Evolutionary conservation across 2,888 invertebrate species (phyloP).

Genomic region (Venusia cambrica): DNA sequence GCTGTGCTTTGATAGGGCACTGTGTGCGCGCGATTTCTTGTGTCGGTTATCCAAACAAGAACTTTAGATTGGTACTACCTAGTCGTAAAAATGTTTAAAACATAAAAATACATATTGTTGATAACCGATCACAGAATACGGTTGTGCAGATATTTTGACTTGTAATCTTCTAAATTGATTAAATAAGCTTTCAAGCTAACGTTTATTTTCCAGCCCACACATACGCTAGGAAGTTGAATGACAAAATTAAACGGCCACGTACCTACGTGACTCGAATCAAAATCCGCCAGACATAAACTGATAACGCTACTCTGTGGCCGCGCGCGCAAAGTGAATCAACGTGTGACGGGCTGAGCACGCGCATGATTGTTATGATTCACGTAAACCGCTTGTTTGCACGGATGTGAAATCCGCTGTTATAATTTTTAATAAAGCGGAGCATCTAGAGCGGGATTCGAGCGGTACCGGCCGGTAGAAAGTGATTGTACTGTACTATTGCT

Average conservation of each 20-base stretch:
- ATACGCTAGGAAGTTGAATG: constrained; percentile 9
- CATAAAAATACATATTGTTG: no score
- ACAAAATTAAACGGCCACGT: constrained; percentile 8
- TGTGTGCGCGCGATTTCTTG: no score
- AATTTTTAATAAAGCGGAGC: constrained; percentile 75
- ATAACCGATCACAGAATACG: no score
- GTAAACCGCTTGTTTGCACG: constrained; percentile 72
- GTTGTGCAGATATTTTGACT: no score
- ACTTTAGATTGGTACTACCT: no score
- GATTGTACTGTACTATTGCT: constrained; percentile 48
- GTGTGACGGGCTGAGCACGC: no score
- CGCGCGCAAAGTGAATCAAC: constrained; percentile 27
- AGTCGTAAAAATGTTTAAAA: no score
- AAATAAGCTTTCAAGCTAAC: no score
- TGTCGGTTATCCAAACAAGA: no score
- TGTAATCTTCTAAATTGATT: no score
- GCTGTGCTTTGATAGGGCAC: no score
- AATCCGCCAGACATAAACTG: constrained; percentile 18
- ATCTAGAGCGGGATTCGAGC: constrained; percentile 74
- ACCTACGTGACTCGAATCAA: constrained; percentile 9
- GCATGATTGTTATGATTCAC: constrained; percentile 69
- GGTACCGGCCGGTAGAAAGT: constrained; percentile 69
- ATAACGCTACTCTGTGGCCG: constrained; percentile 20
- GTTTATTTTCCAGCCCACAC: constrained; percentile 5
- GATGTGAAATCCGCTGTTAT: constrained; percentile 79